phyloP scores from a whole-genome alignment of 2,888 invertebrate species.

The Microplitis deprimator region DNA sequence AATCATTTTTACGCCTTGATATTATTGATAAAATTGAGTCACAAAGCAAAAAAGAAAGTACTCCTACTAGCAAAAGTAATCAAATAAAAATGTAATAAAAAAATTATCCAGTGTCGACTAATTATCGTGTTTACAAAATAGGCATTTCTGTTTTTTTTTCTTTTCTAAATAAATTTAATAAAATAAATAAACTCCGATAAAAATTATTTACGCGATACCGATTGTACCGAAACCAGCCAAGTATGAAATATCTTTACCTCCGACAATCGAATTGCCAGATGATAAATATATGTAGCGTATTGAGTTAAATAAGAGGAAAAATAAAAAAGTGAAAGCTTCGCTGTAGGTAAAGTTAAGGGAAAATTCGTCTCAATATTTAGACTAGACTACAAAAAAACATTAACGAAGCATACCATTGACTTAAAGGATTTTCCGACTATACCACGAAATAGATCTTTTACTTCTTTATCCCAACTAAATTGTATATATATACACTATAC shows the following conservation, averaged over 20 bases:
- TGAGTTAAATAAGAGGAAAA: too few species aligned
- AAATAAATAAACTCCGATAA: too few species aligned
- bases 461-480: conserved; percentile 4
- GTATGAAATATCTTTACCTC: too few species aligned
- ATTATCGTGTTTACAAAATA: neutral
- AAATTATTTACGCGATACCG: too few species aligned
- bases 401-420: conserved; percentile 58
- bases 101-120: too few species aligned
- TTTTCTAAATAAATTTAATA: too few species aligned
- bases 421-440: conserved; percentile 55
- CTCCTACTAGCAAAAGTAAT: conserved; percentile 53
- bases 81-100: conserved; percentile 51
- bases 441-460: conserved; percentile 21
- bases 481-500: neutral
- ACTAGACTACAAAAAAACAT: conserved; percentile 57
- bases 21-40: conserved; percentile 64
- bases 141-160: neutral
- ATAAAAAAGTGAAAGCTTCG: conserved; percentile 45
- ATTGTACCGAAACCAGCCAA: too few species aligned
- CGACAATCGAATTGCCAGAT: too few species aligned
- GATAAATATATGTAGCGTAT: too few species aligned
- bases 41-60: conserved; percentile 52
- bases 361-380: conserved; percentile 60
- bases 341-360: conserved; percentile 55
- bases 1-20: conserved; percentile 64